Evolutionary conservation across 2,797 vertebrate species (phyloP).

Genomic region (Chromobotia macracanthus): DNA sequence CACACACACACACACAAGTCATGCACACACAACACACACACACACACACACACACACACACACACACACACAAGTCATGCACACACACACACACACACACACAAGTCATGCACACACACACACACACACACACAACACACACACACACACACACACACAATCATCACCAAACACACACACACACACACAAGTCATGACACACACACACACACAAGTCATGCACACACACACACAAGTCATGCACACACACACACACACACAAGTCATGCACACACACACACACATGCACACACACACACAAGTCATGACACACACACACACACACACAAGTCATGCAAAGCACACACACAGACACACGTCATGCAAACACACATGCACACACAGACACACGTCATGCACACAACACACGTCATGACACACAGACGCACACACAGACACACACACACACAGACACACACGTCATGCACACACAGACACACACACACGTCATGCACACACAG

Average conservation of each 20-base stretch:
- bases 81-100: conserved; percentile 23
- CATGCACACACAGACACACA: conserved; percentile 56
- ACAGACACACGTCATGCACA: conserved; percentile 27
- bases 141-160: conserved; percentile 23
- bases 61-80: conserved; percentile 56
- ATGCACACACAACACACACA: no score
- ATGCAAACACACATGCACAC: no score
- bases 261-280: conserved; percentile 59
- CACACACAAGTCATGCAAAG: no score
- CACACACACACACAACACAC: conserved; percentile 18
- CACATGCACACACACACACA: no score
- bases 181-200: conserved; percentile 20
- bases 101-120: conserved; percentile 62
- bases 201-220: conserved; percentile 28
- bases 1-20: conserved; percentile 21
- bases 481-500: no score
- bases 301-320: conserved; percentile 37
- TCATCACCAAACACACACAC: no score
- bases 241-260: conserved; percentile 30
- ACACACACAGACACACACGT: conserved; percentile 27
- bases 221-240: no score
- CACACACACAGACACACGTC: conserved; percentile 34
- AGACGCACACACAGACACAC: conserved; percentile 24
- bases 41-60: conserved; percentile 27
- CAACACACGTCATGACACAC: no score